Evolutionary conservation across 1,140 invertebrate genomes (phyloP).

Genomic region (Acromyrmex charruanus): DNA sequence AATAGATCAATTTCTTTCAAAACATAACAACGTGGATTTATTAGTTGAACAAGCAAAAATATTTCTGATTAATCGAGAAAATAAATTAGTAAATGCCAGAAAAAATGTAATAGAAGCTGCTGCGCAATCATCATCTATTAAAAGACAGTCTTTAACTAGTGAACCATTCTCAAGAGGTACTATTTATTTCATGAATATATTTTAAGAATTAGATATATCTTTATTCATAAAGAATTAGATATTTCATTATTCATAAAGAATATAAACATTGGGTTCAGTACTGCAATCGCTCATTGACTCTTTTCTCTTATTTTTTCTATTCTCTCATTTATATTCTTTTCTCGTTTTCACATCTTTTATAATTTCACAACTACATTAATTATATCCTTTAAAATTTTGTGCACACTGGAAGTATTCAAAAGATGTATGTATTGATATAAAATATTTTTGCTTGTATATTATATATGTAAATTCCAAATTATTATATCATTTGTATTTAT

Average conservation of each 20-base stretch:
- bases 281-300: neutral
- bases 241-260: constrained; percentile 30
- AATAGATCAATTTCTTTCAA: constrained; percentile 92
- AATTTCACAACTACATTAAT: constrained; percentile 54
- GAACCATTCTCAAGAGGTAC: constrained; percentile 85
- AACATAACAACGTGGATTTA: constrained; percentile 90
- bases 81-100: constrained; percentile 90
- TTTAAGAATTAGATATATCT: constrained; percentile 60
- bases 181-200: constrained; percentile 45
- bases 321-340: no score
- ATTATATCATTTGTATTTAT: constrained; percentile 59
- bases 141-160: constrained; percentile 76
- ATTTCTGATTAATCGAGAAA: constrained; percentile 92
- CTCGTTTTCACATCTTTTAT: neutral
- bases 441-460: constrained; percentile 37
- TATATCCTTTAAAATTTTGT: constrained; percentile 54
- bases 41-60: constrained; percentile 92
- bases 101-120: constrained; percentile 88
- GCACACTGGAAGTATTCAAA: constrained; percentile 71
- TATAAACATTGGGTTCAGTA: neutral
- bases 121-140: constrained; percentile 73
- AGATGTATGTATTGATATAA: constrained; percentile 72
- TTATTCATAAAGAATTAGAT: constrained; percentile 52
- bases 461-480: constrained; percentile 32
- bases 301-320: neutral